These are phyloP conservation scores for Papilio polyxenes DNA, from an alignment of 1,140 invertebrate species.

Conservation along the genomic window DNA sequence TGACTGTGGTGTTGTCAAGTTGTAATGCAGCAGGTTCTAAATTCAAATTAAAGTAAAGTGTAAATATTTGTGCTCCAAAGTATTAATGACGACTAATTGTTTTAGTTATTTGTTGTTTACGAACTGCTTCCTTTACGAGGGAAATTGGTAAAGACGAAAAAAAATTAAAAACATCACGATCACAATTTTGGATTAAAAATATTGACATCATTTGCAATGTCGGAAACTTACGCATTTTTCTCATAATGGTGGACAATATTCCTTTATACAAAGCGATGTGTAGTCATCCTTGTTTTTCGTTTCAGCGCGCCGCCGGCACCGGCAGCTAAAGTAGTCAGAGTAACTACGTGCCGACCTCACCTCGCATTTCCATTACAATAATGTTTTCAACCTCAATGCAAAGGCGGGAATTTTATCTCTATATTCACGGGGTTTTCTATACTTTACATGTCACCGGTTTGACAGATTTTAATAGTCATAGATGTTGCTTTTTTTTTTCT, in stretches of 20 bases:
- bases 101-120: too few species aligned
- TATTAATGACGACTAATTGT: too few species aligned
- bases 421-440: constrained; percentile 43
- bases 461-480: constrained; percentile 44
- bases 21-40: too few species aligned
- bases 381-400: constrained; percentile 49
- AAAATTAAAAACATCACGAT: not conserved
- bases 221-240: constrained; percentile 10
- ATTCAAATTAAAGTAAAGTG: too few species aligned
- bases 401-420: constrained; percentile 59
- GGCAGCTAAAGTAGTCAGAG: constrained; percentile 39
- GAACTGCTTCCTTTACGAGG: too few species aligned
- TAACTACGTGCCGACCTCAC: constrained; percentile 39
- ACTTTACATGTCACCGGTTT: constrained; percentile 49
- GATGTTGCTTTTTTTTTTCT: not conserved
- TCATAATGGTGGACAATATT: not conserved
- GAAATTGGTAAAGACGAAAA: not conserved
- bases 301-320: constrained; percentile 33
- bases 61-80: too few species aligned
- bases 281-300: constrained; percentile 43
- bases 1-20: not conserved
- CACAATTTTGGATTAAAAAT: not conserved
- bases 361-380: constrained; percentile 59
- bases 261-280: constrained; percentile 20
- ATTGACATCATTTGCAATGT: not conserved